Evolutionary conservation across 92 coral and sea anemone species (phyloP).

Genomic region (Heliopora coerulea): DNA sequence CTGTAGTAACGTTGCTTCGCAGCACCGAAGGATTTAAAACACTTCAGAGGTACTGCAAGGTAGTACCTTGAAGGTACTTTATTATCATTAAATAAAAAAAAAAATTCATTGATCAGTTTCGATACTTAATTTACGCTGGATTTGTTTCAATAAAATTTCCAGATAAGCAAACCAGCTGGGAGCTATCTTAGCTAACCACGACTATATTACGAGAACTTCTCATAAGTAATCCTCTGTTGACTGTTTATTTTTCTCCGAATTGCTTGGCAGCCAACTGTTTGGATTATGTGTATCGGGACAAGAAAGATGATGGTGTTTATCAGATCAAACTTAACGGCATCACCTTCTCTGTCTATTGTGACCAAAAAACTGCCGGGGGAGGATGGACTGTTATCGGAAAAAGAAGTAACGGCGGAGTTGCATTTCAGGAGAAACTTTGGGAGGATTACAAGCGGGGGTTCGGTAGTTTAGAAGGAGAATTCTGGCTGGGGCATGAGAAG

Average conservation of each 20-base stretch:
- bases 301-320: constrained; percentile 40
- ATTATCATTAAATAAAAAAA: too few relatives aligned
- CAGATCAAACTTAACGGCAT: constrained; percentile 37
- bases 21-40: too few relatives aligned
- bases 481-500: constrained; percentile 34
- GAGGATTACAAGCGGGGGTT: not conserved
- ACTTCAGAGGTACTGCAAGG: too few relatives aligned
- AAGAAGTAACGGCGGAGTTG: not conserved
- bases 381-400: constrained; percentile 66
- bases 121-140: too few relatives aligned
- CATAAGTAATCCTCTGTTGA: too few relatives aligned
- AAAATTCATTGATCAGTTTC: too few relatives aligned
- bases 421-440: not conserved
- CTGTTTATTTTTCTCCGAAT: not conserved
- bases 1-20: too few relatives aligned
- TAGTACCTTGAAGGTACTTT: too few relatives aligned
- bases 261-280: constrained; percentile 27
- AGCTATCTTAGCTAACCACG: too few relatives aligned
- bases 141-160: too few relatives aligned
- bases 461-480: constrained; percentile 7
- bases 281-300: constrained; percentile 38
- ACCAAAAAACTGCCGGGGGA: constrained; percentile 65
- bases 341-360: constrained; percentile 60
- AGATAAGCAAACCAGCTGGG: too few relatives aligned
- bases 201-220: too few relatives aligned